phyloP scores from a whole-genome alignment of 2,797 vertebrate species.

The Gephyroberyx darwinii region DNA sequence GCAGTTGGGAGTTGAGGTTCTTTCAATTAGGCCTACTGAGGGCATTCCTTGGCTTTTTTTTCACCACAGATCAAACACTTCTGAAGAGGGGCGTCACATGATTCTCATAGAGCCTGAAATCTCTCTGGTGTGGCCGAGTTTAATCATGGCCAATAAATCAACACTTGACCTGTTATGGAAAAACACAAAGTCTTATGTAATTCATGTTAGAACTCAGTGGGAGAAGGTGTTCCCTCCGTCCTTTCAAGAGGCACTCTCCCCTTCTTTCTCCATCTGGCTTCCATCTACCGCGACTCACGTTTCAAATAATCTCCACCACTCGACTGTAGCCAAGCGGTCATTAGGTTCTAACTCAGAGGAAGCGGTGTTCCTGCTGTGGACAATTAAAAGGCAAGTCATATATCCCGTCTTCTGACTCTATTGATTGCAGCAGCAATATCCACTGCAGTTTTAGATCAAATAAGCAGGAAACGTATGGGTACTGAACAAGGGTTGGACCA shows the following conservation, averaged over 20 bases:
- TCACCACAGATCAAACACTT: constrained; percentile 16
- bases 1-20: background rate
- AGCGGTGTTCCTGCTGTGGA: background rate
- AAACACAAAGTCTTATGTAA: constrained; percentile 42
- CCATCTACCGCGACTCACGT: constrained; percentile 35
- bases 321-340: constrained; percentile 10
- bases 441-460: background rate
- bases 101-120: constrained; percentile 14
- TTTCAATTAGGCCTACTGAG: background rate
- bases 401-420: constrained; percentile 2
- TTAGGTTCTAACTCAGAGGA: background rate
- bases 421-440: background rate
- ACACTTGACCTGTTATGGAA: constrained; percentile 31
- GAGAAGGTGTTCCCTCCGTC: constrained; percentile 38
- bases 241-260: constrained; percentile 10
- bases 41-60: background rate
- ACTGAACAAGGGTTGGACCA: too few relatives aligned
- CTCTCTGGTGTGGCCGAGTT: constrained; percentile 14
- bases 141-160: constrained; percentile 44
- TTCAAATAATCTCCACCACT: constrained; percentile 30
- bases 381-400: constrained; percentile 22
- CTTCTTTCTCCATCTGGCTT: constrained; percentile 42
- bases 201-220: constrained; percentile 45
- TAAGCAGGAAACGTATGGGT: background rate
- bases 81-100: constrained; percentile 11